phyloP scores from a whole-genome alignment of 2,888 invertebrate genomes.

The Helicoverpa assulta region DNA sequence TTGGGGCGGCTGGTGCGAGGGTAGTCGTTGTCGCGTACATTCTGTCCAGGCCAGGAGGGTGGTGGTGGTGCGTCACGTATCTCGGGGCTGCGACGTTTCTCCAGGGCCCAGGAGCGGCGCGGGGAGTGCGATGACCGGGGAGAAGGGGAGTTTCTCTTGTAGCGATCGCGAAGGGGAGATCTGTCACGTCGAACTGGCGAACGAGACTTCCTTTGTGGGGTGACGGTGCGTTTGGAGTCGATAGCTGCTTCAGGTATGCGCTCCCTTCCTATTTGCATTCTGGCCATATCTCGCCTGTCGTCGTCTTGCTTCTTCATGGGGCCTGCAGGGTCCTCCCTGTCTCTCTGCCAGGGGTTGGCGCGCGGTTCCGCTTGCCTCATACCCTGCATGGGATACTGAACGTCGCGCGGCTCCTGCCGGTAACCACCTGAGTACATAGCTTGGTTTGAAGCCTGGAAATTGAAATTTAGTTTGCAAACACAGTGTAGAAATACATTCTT shows the following conservation, averaged over 20 bases:
- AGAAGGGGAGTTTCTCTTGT: slow-evolving; percentile 78
- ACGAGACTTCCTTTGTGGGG: slow-evolving; percentile 69
- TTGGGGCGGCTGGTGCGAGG: slow-evolving; percentile 49
- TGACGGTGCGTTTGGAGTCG: slow-evolving; percentile 35
- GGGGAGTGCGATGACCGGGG: slow-evolving; percentile 76
- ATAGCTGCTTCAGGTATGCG: slow-evolving; percentile 57
- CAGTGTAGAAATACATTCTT: slow-evolving; percentile 40
- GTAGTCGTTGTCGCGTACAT: slow-evolving; percentile 55
- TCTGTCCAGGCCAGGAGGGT: slow-evolving; percentile 80
- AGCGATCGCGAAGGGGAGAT: slow-evolving; percentile 79
- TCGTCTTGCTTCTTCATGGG: slow-evolving; percentile 72
- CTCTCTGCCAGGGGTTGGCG: slow-evolving; percentile 74
- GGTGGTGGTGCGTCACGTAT: slow-evolving; percentile 79
- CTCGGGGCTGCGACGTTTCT: slow-evolving; percentile 81
- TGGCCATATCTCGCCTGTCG: slow-evolving; percentile 64
- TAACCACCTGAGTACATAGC: slow-evolving; percentile 84
- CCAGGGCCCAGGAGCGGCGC: slow-evolving; percentile 84
- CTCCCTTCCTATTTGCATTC: slow-evolving; percentile 49
- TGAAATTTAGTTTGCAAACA: slow-evolving; percentile 83
- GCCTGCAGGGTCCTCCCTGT: slow-evolving; percentile 65
- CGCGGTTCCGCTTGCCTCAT: slow-evolving; percentile 61
- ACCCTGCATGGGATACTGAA: slow-evolving; percentile 66
- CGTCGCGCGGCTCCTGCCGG: slow-evolving; percentile 73
- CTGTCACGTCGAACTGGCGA: slow-evolving; percentile 78
- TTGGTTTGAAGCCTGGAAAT: slow-evolving; percentile 86